Evolutionary conservation across 2,113 vertebrate species (phyloP), one percentile per base, ranked within the genome.

Genomic region (Amblyornis subalaris): DNA sequence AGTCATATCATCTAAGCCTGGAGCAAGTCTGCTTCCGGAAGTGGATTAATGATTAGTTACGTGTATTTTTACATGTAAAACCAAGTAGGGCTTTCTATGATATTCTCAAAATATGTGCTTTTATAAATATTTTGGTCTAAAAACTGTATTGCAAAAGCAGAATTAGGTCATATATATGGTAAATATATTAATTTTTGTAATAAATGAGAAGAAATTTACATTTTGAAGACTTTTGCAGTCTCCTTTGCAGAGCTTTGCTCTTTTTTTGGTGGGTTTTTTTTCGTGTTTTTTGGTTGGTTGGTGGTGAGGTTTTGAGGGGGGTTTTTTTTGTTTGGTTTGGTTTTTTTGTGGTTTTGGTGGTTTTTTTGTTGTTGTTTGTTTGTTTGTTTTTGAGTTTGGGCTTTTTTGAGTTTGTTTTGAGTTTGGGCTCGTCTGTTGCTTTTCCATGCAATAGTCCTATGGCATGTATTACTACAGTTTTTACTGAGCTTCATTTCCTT

Each of bases 291-390:
- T 61, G 17, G 11, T 10, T 38, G 36, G 36, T 38, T 8, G 36
- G 36, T 38, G 36, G 36, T 38, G 36, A 38, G 36, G 36, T 38
- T 38, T 38, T 38, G 36, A 38, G 44, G 13, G 13, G 10, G 47
- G 9, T 19, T 22, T 53, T 74, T 42, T 29, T 44, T n/a, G 15
- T 15, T 24, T 79, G 25, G 3, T 66, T 54, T 23, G 7, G n/a
- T n/a, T n/a, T n/a, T n/a, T n/a, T n/a, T n/a, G n/a, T 44, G 16
- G 13, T 44, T 44, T 65, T 54, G 6, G 6, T 62, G 17, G 5
- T 2, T 26, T 29, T 7, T 6, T 55, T 33, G 42, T 81, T 15
- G 3, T 19, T 29, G 2, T 6, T 42, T 29, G 1, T 4, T 57
- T 69, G 13, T 35, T 51, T 35, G 50, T 51, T 51, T 51, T 23